These are phyloP conservation scores for Paedocypris sp. DNA, from an alignment of 2,113 vertebrate species.

Conservation along the genomic window DNA sequence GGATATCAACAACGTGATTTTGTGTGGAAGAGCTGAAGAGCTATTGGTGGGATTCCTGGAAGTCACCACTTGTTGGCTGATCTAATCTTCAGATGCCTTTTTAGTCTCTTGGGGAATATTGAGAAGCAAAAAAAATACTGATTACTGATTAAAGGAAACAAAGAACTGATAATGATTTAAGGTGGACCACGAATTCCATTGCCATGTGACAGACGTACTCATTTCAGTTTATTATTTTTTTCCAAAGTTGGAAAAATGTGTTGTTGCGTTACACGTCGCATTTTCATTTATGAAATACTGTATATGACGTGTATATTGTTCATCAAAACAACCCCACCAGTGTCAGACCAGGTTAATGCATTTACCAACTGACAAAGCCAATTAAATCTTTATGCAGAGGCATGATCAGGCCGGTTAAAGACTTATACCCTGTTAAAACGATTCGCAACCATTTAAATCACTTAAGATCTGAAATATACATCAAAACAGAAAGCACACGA, in stretches of 20 bases:
- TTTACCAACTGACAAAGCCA: not conserved
- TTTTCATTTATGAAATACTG: too few species aligned
- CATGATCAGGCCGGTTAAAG: not conserved
- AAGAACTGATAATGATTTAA: too few species aligned
- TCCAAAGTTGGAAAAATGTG: too few species aligned
- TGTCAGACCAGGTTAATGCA: not conserved
- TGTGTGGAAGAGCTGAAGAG: not conserved
- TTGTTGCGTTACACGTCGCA: too few species aligned
- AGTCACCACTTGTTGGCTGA: not conserved
- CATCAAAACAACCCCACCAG: not conserved
- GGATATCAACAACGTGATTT: too few species aligned
- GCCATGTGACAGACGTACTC: too few species aligned
- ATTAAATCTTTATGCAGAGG: not conserved
- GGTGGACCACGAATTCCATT: too few species aligned
- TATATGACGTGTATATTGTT: too few species aligned
- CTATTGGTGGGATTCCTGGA: not conserved
- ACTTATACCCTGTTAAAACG: too few species aligned
- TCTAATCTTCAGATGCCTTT: not conserved
- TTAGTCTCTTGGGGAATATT: not conserved
- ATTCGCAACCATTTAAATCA: not conserved
- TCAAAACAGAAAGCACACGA: too few species aligned
- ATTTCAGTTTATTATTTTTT: too few species aligned
- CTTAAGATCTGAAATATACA: too few species aligned
- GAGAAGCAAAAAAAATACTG: not conserved
- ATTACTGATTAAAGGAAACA: not conserved